Evolutionary conservation across 2,888 invertebrate genomes (phyloP).

Genomic region (Drosophila algonquin): DNA sequence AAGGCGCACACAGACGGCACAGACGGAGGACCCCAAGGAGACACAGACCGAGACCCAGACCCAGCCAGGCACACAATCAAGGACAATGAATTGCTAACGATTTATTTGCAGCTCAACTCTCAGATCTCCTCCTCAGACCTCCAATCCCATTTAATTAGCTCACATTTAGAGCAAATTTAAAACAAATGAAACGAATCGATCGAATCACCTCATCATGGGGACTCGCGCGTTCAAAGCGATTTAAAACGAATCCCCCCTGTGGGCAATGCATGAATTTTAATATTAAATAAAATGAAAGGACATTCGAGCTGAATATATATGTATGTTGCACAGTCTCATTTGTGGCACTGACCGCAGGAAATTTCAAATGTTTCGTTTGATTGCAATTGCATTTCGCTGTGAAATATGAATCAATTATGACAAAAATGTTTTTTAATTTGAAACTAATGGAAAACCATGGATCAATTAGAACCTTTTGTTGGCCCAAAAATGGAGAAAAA

Average conservation of each 20-base stretch:
- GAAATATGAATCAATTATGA: not conserved
- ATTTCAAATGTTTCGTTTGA: slow-evolving; percentile 6
- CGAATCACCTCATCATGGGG: not conserved
- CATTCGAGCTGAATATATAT: slow-evolving; percentile 5
- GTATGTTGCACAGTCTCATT: slow-evolving; percentile 12
- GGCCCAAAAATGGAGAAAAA: not conserved
- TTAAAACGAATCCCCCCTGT: slow-evolving; percentile 1
- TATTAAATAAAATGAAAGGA: slow-evolving; percentile 32
- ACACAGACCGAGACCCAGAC: too few species aligned
- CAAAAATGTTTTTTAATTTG: slow-evolving; percentile 17
- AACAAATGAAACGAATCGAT: slow-evolving; percentile 8
- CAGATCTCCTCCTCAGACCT: not conserved
- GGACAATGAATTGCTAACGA: slow-evolving; percentile 36
- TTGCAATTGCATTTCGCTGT: slow-evolving; percentile 3
- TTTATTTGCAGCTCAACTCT: slow-evolving; percentile 32
- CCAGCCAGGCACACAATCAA: slow-evolving; percentile 7
- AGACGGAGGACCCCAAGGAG: not conserved
- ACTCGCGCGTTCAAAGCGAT: not conserved
- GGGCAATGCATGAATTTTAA: slow-evolving; percentile 2
- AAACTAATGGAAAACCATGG: slow-evolving; percentile 28
- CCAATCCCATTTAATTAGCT: slow-evolving; percentile 29
- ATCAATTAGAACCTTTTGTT: slow-evolving; percentile 38
- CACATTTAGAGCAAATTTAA: slow-evolving; percentile 25
- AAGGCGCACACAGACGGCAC: not conserved
- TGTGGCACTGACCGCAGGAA: slow-evolving; percentile 5